A percentile compares a stretch with the other conserved stretches of the same genome.
These are phyloP conservation scores for Pseudorasbora parva DNA, from an alignment of 2,113 vertebrate genomes.

Conservation along the genomic window DNA sequence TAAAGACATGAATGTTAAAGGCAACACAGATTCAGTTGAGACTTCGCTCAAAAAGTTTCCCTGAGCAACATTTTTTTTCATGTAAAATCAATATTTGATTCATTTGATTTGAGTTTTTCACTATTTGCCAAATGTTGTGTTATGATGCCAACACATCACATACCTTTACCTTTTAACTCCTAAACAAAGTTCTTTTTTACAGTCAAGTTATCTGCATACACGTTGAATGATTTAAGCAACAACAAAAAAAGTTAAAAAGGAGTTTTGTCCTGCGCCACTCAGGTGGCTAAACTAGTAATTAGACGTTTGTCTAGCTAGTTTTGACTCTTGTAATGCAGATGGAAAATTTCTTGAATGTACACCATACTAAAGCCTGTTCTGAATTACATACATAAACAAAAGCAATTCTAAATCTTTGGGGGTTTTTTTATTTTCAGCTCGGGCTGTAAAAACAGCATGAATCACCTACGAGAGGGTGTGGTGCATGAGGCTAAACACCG, in stretches of 20 bases:
- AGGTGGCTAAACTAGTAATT: conserved; percentile 8
- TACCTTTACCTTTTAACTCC: not conserved
- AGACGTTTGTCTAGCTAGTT: not conserved
- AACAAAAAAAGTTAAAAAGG: not conserved
- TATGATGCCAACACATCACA: no score
- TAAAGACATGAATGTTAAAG: no score
- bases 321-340: not conserved
- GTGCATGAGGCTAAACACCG: conserved; percentile 91
- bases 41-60: not conserved
- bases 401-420: not conserved
- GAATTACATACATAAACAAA: not conserved
- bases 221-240: not conserved
- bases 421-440: conserved; percentile 73
- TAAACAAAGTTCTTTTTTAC: not conserved
- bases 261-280: not conserved
- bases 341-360: no score
- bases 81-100: not conserved
- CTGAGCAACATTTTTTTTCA: not conserved
- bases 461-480: conserved; percentile 90
- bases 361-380: not conserved
- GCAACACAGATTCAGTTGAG: no score
- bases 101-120: no score
- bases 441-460: conserved; percentile 98
- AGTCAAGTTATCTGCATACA: not conserved
- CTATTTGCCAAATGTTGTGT: no score